phyloP scores from a whole-genome alignment of 2,113 vertebrate species.

The Globicephala melas region DNA sequence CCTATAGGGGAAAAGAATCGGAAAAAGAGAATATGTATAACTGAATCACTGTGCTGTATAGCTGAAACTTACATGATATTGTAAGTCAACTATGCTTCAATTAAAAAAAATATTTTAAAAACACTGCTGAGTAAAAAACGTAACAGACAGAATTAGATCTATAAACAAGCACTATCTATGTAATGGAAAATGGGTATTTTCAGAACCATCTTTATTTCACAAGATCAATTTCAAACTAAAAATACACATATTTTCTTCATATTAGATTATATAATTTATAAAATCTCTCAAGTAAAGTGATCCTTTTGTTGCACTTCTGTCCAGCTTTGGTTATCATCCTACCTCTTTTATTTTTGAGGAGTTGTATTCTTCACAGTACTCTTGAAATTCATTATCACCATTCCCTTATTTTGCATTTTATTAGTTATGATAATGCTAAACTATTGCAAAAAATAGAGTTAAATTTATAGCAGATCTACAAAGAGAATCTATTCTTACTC shows the following conservation, averaged over 20 bases:
- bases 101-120: no score
- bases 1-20: no score
- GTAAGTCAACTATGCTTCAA: no score
- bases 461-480: neutral
- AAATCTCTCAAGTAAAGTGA: neutral
- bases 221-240: neutral
- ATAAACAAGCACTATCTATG: neutral
- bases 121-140: neutral
- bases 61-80: no score
- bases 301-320: neutral
- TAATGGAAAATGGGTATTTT: neutral
- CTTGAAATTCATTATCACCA: neutral
- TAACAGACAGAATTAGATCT: neutral
- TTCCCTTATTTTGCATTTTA: neutral
- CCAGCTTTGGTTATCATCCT: neutral
- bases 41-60: no score
- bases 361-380: neutral
- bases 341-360: neutral
- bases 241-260: neutral
- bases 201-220: neutral
- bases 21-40: no score
- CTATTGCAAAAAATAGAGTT: neutral
- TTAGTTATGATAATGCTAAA: neutral
- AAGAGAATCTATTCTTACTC: neutral
- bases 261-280: neutral